Conservation (phyloP, 1,140 invertebrate species). For the Dendrolimus kikuchii region DNA sequence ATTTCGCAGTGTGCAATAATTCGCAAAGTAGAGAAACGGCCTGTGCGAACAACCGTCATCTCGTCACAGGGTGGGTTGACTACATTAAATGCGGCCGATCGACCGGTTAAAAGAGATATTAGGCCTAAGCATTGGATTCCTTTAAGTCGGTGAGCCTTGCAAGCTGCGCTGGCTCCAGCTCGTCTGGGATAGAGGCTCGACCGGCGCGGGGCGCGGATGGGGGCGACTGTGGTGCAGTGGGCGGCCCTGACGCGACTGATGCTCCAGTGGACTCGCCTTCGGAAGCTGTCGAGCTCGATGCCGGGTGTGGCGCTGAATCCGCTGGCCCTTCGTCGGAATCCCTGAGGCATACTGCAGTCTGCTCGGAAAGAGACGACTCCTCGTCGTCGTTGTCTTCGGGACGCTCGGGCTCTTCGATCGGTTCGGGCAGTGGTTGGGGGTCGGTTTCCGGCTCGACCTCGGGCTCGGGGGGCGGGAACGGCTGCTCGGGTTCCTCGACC, state of each 20-base stretch:
- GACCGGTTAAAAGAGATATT: slow-evolving; percentile 11
- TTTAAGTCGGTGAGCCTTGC: slow-evolving; percentile 88
- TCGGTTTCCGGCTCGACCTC: slow-evolving; percentile 38
- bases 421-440: slow-evolving; percentile 74
- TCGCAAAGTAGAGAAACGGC: slow-evolving; percentile 24
- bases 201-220: slow-evolving; percentile 81
- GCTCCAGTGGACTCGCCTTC: slow-evolving; percentile 52
- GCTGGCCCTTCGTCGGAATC: slow-evolving; percentile 44
- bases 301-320: slow-evolving; percentile 44
- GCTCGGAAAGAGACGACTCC: slow-evolving; percentile 55
- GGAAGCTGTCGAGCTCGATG: slow-evolving; percentile 51
- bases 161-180: slow-evolving; percentile 87
- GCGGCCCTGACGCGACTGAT: slow-evolving; percentile 42
- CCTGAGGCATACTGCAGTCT: slow-evolving; percentile 48
- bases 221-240: slow-evolving; percentile 61
- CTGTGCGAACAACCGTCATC: slow-evolving; percentile 6
- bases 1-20: slow-evolving; percentile 3
- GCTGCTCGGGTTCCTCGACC: slow-evolving; percentile 82
- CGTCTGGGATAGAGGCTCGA: slow-evolving; percentile 85
- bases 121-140: slow-evolving; percentile 87
- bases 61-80: slow-evolving; percentile 6
- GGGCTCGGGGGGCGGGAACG: slow-evolving; percentile 74
- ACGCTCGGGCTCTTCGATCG: slow-evolving; percentile 22
- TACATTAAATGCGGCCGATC: slow-evolving; percentile 1
- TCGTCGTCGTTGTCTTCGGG: slow-evolving; percentile 49